Evolutionary conservation across 1,140 invertebrate genomes (phyloP), one percentile per base, ranked within the genome.

Genomic region (Aphelinus atriplicis): DNA sequence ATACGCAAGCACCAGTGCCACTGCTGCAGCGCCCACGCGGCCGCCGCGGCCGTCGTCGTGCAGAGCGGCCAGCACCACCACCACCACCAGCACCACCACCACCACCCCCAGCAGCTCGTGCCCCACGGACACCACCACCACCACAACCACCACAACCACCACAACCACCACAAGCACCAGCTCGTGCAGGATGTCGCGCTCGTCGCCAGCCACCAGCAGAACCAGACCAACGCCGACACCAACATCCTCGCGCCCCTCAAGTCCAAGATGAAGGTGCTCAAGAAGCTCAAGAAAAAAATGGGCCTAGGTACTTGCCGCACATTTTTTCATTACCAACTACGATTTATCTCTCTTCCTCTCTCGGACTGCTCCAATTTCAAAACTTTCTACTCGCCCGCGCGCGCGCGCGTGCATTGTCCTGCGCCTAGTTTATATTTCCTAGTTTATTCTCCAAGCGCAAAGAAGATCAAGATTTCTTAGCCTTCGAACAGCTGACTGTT

Each of bases 201-300:
- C 62, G 46, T 43, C 3, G 9, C 45, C 9, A 57, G 48, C 2
- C 9, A 2, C 64, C 75, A 42, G 66, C 77, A 60, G 78, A 79
- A 51, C 63, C 65, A 3, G 69, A 77, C 46, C 74, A 82, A 75
- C 75, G 76, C 77, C 76, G 84, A 86, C 76, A 84, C 78, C 73
- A 88, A 88, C 74, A 87, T 89, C 48, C 78, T 89, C 45, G 87
- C 88, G 50, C 88, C 89, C 0, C 73, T 89, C 46, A 81, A 86
- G 50, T 87, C 82, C 85, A 90, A 90, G 79, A 90, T 91, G 90
- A 90, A 89, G 85, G 89, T 90, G 64, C 84, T 90, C 2, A 90
- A 90, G 82, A 91, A 90, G 74, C 84, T 91, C 76, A 90, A 90
- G 80, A 84, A 86, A 74, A 88, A 89, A 78, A 90, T 90, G 83